Conservation (phyloP, 2,113 vertebrate species). For the Xenopus borealis region DNA sequence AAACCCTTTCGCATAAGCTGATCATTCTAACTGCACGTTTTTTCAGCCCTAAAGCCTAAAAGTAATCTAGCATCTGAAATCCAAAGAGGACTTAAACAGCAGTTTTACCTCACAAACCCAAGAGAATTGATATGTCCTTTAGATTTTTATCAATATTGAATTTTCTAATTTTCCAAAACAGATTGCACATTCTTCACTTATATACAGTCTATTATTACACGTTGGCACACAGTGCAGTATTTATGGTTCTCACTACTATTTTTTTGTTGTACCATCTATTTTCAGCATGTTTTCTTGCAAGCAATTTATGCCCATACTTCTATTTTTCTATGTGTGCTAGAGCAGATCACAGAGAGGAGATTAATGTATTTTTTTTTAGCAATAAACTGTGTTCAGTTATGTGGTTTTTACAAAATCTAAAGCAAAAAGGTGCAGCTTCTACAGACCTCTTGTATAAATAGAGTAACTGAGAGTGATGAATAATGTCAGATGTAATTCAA, state of each 20-base stretch:
- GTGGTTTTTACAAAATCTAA: neutral
- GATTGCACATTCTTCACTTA: conserved; percentile 19
- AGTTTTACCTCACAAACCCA: conserved; percentile 2
- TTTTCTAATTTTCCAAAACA: conserved; percentile 31
- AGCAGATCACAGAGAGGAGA: conserved; percentile 17
- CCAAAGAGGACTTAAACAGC: neutral
- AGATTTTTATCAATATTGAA: conserved; percentile 31
- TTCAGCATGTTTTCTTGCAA: conserved; percentile 12
- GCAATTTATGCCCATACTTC: conserved; percentile 33
- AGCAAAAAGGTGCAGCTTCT: neutral
- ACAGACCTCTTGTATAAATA: too few relatives aligned
- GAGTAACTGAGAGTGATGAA: too few relatives aligned
- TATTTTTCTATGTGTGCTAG: conserved; percentile 22
- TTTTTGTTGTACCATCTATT: conserved; percentile 30
- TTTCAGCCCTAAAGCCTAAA: conserved; percentile 3
- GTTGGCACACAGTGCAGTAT: conserved; percentile 26
- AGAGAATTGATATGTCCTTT: conserved; percentile 20
- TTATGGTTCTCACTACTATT: conserved; percentile 26
- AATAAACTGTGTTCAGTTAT: conserved; percentile 30
- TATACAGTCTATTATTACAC: conserved; percentile 25
- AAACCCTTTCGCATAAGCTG: conserved; percentile 10
- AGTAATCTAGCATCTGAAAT: conserved; percentile 10
- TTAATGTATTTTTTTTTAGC: conserved; percentile 23
- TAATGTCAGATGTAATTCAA: too few relatives aligned
- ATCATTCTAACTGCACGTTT: neutral